Evolutionary conservation across 2,113 vertebrate genomes (phyloP), one percentile per base, ranked within the genome.

Genomic region (Lynx canadensis): DNA sequence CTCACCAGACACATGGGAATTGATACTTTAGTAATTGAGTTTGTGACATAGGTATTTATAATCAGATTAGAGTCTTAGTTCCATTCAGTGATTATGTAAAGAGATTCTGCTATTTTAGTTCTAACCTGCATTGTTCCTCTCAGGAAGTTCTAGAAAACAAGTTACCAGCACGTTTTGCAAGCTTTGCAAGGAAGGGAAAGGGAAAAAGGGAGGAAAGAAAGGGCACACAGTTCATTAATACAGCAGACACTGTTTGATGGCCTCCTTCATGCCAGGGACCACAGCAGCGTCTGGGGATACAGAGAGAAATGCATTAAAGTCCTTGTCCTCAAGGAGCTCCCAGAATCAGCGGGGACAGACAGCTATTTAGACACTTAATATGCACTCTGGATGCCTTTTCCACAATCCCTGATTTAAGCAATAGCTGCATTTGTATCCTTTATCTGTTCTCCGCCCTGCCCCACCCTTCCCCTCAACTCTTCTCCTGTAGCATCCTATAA

Each of bases 81-180:
- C 16, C 18, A 92, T 92, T 92, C 25, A 89, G 57, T 76, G 65
- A 68, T 85, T 89, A 84, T 80, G 91, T 94, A 69, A 86, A 87
- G 66, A 92, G 48, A 95, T 63, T 82, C 36, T 71, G 8, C 82
- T 69, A 8, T 68, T 95, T 97, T 88, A 92, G 29, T 95, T 89
- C 48, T 81, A 91, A 79, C 48, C 55, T 69, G 27, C 29, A 52
- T 55, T 88, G 23, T 65, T 94, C 15, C 27, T 84, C 23, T 80
- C 82, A 89, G 33, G 29, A 33, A 74, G 45, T 94, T 23, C 19
- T 76, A 45, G 79, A 85, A 96, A 84, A 48, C 71, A 76, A 78
- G 63, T 92, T 93, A 48, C 38, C 79, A 90, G 31, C 79, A 82
- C 15, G 69, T 60, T 57, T 76, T 79, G 29, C 23, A 88, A 95